Base-by-base conservation (phyloP, 2,113 vertebrate species). In the Caretta caretta region DNA sequence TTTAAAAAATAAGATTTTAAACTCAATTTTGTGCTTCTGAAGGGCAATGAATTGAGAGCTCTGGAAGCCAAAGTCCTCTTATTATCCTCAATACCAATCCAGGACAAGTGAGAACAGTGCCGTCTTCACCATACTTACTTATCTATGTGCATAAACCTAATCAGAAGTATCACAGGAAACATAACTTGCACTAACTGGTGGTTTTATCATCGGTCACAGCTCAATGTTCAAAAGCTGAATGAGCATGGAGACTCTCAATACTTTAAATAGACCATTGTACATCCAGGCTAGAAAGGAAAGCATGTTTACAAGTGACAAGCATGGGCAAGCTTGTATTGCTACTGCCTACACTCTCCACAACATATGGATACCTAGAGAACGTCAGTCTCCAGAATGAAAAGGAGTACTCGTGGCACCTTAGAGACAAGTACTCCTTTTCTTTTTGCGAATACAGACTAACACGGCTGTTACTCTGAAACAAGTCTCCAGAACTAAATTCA, bases 151-250 rank as follows among this genome's bases (percentile, higher is more conserved):
- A 50, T 94, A 69, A 27, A 83, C 83, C 56, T 57, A 57, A 27
- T 57, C 56, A 62, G 3, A 50, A 87, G 2, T 50, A 72, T 20
- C 3, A 10, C 0, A 49, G 16, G 79, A 11, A 5, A 1, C 1
- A 75, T 6, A 59, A 59, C 25, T 50, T 1, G 38, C 92, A 79
- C 62, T 79, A 84, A 84, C 84, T 82, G 22, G 1, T 75, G 5
- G 0, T 9, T 72, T 92, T 84, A 29, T 3, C 1, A 0, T 89
- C 85, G 78, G 59, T 8, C 50, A 29, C 6, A 10, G 69, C 5
- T n/a, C 29, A 48, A 2, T 48, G 10, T 8, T 24, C 5, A 59
- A 17, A 65, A 88, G 4, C 2, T 83, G 27, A 92, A 83, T 14
- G 29, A 13, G 5, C 29, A 62, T 35, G 29, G 13, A 62, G 29